phyloP scores from a whole-genome alignment of 2,888 invertebrate species.

The Anoplius nigerrimus region DNA sequence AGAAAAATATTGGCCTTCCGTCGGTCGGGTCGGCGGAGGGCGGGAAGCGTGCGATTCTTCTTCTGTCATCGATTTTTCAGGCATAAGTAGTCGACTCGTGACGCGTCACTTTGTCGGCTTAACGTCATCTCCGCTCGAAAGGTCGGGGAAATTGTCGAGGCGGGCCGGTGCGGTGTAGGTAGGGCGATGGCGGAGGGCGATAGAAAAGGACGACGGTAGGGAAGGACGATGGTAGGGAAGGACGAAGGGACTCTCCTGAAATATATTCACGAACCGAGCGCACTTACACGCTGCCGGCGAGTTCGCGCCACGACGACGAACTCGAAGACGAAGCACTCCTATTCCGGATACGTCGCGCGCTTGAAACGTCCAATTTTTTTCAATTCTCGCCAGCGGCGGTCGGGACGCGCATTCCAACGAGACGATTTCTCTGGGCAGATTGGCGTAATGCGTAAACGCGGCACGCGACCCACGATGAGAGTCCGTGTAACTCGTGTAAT shows the following conservation, averaged over 20 bases:
- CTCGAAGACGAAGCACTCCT: conserved; percentile 26
- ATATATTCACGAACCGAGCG: too few species aligned
- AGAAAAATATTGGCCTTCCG: too few species aligned
- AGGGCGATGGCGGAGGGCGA: too few species aligned
- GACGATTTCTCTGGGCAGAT: conserved; percentile 46
- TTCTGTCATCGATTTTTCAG: neutral
- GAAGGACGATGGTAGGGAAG: too few species aligned
- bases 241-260: too few species aligned
- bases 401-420: conserved; percentile 49
- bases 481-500: conserved; percentile 43
- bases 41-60: too few species aligned
- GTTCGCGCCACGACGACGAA: neutral
- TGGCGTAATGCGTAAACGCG: conserved; percentile 9
- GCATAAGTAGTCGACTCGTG: conserved; percentile 6
- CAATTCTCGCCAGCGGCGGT: conserved; percentile 44
- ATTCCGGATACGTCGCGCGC: conserved; percentile 37
- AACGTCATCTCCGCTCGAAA: conserved; percentile 1
- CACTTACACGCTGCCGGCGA: neutral
- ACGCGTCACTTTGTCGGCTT: conserved; percentile 7
- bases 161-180: too few species aligned
- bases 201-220: too few species aligned
- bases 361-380: conserved; percentile 37
- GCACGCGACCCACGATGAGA: conserved; percentile 29
- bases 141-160: neutral
- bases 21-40: too few species aligned